Evolutionary conservation across 1,140 invertebrate genomes (phyloP), one percentile per base, ranked within the genome.

Genomic region (Trigoniulus corallinus): DNA sequence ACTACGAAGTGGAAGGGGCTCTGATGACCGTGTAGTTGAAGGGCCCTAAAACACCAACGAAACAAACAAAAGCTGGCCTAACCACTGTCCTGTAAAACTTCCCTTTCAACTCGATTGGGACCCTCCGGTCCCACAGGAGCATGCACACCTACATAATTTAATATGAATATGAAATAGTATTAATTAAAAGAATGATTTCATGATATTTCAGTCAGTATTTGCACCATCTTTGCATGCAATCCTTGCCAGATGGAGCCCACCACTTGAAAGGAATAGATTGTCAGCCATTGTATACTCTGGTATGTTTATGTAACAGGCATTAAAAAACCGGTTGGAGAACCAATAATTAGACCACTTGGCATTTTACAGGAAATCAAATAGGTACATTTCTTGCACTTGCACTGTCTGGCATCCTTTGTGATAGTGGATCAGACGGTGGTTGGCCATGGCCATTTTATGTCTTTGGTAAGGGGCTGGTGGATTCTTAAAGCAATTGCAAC

Each of bases 171-270:
- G n/a, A n/a, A n/a, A n/a, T n/a, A n/a, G n/a, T n/a, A n/a, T n/a
- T n/a, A n/a, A n/a, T n/a, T n/a, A n/a, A n/a, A n/a, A n/a, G n/a
- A n/a, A n/a, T n/a, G n/a, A n/a, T n/a, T n/a, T n/a, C n/a, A n/a
- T n/a, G n/a, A 37, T 26, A 12, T 54, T 12, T 58, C 52, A 91
- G 68, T 87, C 88, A 49, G 87, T 82, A 3, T 88, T 85, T 2
- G 93, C 86, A 80, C 88, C 89, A 20, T 80, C 86, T n/a, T 89
- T 92, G 51, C 81, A 87, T 55, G 83, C 84, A 1, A 79, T 93
- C 73, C 81, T 85, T 24, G 82, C 86, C 0, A 80, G 81, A 57
- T 95, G 88, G 88, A 84, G 91, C 51, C 88, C 88, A 13, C 84
- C 86, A 0, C 77, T 80, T 67, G 88, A 94, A 61, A 76, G 87